Percentiles rank a stretch among this genome's conserved stretches.
These are phyloP conservation scores for Ictalurus furcatus DNA, from an alignment of 2,113 vertebrate species.

Conservation along the genomic window DNA sequence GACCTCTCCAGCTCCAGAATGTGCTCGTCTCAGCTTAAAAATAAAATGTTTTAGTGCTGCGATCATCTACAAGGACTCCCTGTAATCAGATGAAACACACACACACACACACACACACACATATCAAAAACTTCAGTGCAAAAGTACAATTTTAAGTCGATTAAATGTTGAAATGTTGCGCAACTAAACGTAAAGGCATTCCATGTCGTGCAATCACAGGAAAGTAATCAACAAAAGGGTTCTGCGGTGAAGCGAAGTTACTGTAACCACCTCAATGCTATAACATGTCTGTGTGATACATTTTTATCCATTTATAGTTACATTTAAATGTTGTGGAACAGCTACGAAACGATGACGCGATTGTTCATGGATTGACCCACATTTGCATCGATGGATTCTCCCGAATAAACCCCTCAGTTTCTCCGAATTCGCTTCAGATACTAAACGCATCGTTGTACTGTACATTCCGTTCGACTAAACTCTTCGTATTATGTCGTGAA, in stretches of 20 bases:
- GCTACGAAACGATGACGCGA: neutral
- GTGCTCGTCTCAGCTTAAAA: constrained; percentile 24
- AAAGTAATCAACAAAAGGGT: neutral
- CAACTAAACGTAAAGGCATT: neutral
- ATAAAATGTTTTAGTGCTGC: neutral
- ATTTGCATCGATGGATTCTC: neutral
- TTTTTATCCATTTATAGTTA: neutral
- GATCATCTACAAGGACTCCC: neutral
- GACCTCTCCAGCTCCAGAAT: neutral
- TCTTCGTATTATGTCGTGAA: neutral
- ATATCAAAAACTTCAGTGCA: neutral
- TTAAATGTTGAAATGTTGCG: neutral
- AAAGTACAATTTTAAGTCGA: neutral
- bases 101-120: neutral
- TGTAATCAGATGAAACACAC: neutral
- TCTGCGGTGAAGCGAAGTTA: neutral
- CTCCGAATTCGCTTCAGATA: neutral
- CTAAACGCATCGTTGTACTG: neutral
- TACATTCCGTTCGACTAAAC: neutral
- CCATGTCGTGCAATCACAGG: neutral
- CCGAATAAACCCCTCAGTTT: neutral
- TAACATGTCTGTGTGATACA: neutral
- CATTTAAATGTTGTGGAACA: too few relatives aligned
- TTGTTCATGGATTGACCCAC: neutral
- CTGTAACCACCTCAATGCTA: neutral